Percentiles rank a stretch among this genome's conserved stretches.
phyloP scores from a whole-genome alignment of 2,888 invertebrate genomes.

The Danaus chrysippus region DNA sequence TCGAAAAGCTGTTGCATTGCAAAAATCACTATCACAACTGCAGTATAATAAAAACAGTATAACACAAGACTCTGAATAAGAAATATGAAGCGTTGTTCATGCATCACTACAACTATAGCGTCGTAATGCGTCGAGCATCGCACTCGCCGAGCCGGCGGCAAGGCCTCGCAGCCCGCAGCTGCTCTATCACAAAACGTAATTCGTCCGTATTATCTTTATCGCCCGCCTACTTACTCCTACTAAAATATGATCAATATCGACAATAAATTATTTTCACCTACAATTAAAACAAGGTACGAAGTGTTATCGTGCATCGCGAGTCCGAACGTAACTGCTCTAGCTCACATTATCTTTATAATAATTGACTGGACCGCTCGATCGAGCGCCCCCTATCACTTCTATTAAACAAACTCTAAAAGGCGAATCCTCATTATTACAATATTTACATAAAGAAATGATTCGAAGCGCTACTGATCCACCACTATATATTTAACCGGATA shows the following conservation, averaged over 20 bases:
- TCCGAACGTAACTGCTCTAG: constrained; percentile 43
- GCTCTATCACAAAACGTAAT: constrained; percentile 73
- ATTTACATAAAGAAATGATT: constrained; percentile 74
- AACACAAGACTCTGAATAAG: constrained; percentile 42
- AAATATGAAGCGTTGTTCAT: constrained; percentile 50
- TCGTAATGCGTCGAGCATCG: constrained; percentile 38
- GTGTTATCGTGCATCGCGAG: constrained; percentile 52
- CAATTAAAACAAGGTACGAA: constrained; percentile 73
- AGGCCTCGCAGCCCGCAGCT: constrained; percentile 49
- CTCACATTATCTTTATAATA: constrained; percentile 70
- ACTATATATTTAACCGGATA: constrained; percentile 74
- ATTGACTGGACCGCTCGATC: constrained; percentile 69
- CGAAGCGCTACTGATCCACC: constrained; percentile 74
- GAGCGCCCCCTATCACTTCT: constrained; percentile 47
- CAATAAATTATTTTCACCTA: constrained; percentile 77
- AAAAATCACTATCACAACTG: constrained; percentile 46
- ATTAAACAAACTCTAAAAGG: constrained; percentile 62
- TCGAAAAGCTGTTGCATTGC: constrained; percentile 52
- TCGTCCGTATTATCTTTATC: constrained; percentile 74
- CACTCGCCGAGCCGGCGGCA: constrained; percentile 52
- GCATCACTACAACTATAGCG: constrained; percentile 42
- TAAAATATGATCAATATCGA: constrained; percentile 72
- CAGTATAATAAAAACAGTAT: constrained; percentile 45
- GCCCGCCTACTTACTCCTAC: constrained; percentile 76
- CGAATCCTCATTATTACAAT: constrained; percentile 67